Conservation (phyloP, 2,113 vertebrate species). For the Ginglymostoma cirratum region DNA sequence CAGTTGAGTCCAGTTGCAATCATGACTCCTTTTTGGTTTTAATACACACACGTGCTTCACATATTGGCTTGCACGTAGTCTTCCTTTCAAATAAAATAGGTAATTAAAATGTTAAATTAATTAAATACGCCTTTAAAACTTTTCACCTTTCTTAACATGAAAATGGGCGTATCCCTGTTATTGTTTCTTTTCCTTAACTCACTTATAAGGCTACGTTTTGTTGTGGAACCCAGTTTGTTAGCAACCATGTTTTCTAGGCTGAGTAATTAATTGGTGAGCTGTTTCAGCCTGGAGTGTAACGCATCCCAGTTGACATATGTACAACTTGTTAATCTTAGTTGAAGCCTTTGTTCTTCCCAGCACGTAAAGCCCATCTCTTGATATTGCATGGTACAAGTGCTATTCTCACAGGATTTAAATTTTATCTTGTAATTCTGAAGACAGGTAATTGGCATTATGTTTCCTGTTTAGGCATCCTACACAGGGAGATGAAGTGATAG, state of each 20-base stretch:
- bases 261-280: not conserved
- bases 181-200: not conserved
- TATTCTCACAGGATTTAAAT: not conserved
- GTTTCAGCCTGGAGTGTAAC: not conserved
- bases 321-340: not conserved
- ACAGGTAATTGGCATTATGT: not conserved
- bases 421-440: not conserved
- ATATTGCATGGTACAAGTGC: not conserved
- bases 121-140: not conserved
- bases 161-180: not conserved
- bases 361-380: not conserved
- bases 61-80: not conserved
- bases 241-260: not conserved
- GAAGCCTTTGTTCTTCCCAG: not conserved
- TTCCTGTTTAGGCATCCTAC: not conserved
- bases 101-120: not conserved
- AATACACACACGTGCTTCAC: not conserved
- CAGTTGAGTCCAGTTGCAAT: not conserved
- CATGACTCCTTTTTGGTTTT: not conserved
- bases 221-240: not conserved
- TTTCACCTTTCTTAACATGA: not conserved
- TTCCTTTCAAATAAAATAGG: not conserved
- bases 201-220: not conserved
- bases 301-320: not conserved
- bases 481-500: not conserved